Evolutionary conservation across 2,888 invertebrate species (phyloP).

Genomic region (Melieria omissa): DNA sequence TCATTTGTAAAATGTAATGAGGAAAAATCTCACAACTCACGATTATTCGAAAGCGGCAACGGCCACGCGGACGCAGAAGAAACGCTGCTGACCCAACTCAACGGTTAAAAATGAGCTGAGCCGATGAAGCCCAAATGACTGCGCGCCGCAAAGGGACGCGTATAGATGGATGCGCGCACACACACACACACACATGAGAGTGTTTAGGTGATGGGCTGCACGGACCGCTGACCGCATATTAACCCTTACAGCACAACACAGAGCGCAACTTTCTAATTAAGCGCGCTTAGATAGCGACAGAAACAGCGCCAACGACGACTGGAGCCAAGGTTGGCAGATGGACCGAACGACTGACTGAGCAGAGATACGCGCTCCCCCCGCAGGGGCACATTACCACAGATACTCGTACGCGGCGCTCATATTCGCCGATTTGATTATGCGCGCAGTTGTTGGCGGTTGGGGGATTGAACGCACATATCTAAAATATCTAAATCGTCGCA

Average conservation of each 20-base stretch:
- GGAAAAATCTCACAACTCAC: conserved; percentile 41
- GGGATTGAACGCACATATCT: conserved; percentile 44
- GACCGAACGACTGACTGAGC: conserved; percentile 43
- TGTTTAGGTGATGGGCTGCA: background rate
- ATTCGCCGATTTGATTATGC: background rate
- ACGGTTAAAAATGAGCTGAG: conserved; percentile 27
- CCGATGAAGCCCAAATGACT: conserved; percentile 28
- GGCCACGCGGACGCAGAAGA: background rate
- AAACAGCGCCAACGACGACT: conserved; percentile 1
- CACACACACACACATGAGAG: background rate
- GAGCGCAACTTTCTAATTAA: conserved; percentile 57
- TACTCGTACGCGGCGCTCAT: conserved; percentile 47
- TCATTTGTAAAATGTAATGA: conserved; percentile 44
- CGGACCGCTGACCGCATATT: conserved; percentile 22
- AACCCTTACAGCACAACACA: conserved; percentile 27
- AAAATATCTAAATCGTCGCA: conserved; percentile 58
- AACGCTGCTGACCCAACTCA: conserved; percentile 29
- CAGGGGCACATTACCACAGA: background rate
- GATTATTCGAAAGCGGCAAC: conserved; percentile 19
- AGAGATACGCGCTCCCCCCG: background rate
- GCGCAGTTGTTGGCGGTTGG: background rate
- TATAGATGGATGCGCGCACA: background rate
- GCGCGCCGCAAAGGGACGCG: background rate
- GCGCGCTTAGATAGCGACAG: conserved; percentile 54
- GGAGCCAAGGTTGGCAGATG: background rate